These are phyloP conservation scores for Capitulum mitella DNA, from an alignment of 2,888 invertebrate species.

Conservation along the genomic window DNA sequence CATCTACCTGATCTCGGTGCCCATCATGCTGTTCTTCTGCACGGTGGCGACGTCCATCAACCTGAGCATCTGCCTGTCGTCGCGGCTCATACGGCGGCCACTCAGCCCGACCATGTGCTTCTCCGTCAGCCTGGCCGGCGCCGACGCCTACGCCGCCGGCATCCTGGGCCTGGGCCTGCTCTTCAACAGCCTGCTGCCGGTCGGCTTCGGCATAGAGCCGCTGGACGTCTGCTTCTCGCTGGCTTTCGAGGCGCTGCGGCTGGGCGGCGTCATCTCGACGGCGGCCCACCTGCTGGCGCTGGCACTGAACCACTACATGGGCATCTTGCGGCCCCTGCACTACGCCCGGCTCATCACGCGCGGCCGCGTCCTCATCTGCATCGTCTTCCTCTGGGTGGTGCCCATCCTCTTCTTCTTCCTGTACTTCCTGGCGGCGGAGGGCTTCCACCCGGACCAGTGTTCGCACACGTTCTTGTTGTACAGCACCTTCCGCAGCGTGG, in stretches of 20 bases:
- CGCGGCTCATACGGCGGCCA: conserved; percentile 51
- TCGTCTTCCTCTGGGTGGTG: conserved; percentile 52
- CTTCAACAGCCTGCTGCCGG: conserved; percentile 45
- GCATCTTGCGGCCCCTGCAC: conserved; percentile 55
- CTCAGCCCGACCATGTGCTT: conserved; percentile 54
- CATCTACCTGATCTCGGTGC: conserved; percentile 40
- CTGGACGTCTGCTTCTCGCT: conserved; percentile 41
- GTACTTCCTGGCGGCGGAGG: not conserved
- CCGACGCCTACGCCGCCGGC: conserved; percentile 52
- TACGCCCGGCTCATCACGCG: conserved; percentile 55
- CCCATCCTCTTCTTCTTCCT: conserved; percentile 42
- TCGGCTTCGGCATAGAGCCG: conserved; percentile 43
- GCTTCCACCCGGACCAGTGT: not conserved
- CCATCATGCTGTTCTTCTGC: conserved; percentile 48
- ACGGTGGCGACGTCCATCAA: conserved; percentile 51
- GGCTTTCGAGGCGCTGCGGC: conserved; percentile 46
- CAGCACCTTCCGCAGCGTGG: conserved; percentile 48
- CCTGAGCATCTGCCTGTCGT: conserved; percentile 50
- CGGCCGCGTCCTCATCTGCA: conserved; percentile 48
- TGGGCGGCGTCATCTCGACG: conserved; percentile 56
- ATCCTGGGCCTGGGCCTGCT: conserved; percentile 50
- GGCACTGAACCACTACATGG: conserved; percentile 60
- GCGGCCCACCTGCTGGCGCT: conserved; percentile 56
- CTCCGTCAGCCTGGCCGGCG: conserved; percentile 53
- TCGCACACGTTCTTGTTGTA: conserved; percentile 41